Evolutionary conservation across 2,113 vertebrate genomes (phyloP).

Genomic region (Halichoeres trimaculatus): DNA sequence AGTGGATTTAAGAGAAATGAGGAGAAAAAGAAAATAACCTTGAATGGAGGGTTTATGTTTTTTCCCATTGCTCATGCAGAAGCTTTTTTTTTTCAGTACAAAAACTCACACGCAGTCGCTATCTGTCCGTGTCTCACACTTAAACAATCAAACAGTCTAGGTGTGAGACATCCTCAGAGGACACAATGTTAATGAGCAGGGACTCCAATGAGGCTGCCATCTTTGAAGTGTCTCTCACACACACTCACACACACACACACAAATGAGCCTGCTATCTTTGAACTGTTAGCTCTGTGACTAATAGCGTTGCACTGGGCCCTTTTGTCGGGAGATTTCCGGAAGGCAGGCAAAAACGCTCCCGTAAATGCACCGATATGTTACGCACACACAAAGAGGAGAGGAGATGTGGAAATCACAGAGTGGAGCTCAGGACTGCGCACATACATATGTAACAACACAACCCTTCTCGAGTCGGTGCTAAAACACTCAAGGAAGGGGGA

Average conservation of each 20-base stretch:
- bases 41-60: slow-evolving; percentile 48
- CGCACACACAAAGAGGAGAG: not conserved
- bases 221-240: slow-evolving; percentile 61
- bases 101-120: not conserved
- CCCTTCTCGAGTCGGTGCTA: no score
- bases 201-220: slow-evolving; percentile 52
- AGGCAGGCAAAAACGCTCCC: not conserved
- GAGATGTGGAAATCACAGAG: not conserved
- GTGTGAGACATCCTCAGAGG: slow-evolving; percentile 59
- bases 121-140: slow-evolving; percentile 43
- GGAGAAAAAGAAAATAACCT: slow-evolving; percentile 47
- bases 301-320: slow-evolving; percentile 49
- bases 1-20: slow-evolving; percentile 20
- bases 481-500: no score
- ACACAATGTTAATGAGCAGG: slow-evolving; percentile 59
- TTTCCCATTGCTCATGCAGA: slow-evolving; percentile 21
- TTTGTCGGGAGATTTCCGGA: slow-evolving; percentile 63
- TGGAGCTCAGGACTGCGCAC: no score
- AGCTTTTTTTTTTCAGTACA: not conserved
- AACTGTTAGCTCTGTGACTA: slow-evolving; percentile 70
- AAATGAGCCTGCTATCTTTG: slow-evolving; percentile 63
- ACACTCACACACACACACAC: slow-evolving; percentile 43
- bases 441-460: no score
- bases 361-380: not conserved
- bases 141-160: slow-evolving; percentile 54